These are phyloP conservation scores for Morpho deidamia DNA, from an alignment of 2,888 invertebrate species.

Conservation along the genomic window DNA sequence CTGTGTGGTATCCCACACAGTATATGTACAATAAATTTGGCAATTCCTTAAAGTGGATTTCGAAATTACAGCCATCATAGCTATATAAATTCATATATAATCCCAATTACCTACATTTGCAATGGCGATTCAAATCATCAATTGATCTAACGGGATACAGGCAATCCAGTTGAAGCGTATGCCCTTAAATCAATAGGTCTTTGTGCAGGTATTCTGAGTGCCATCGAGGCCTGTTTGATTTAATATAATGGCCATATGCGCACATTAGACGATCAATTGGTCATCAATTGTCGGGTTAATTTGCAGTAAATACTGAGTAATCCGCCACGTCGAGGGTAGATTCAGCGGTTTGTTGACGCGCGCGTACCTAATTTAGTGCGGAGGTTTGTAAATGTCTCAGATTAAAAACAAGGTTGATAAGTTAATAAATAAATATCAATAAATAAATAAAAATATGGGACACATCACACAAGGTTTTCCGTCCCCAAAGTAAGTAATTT, in stretches of 20 bases:
- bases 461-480: no score
- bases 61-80: no score
- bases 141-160: conserved; percentile 44
- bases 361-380: neutral
- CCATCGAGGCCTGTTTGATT: conserved; percentile 55
- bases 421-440: no score
- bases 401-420: no score
- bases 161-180: conserved; percentile 31
- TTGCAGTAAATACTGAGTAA: conserved; percentile 38
- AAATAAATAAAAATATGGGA: no score
- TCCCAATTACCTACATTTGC: conserved; percentile 1
- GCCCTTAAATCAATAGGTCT: conserved; percentile 68
- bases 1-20: no score
- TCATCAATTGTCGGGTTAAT: conserved; percentile 63
- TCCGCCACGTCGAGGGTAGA: conserved; percentile 31
- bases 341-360: conserved; percentile 8
- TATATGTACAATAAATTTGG: no score
- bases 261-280: conserved; percentile 71
- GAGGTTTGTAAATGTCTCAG: no score
- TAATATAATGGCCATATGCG: conserved; percentile 63
- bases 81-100: neutral
- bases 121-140: conserved; percentile 32
- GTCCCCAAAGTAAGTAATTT: no score
- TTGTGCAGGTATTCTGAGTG: conserved; percentile 59
- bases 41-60: no score